These are phyloP conservation scores for Neodon shergylaensis DNA, from an alignment of 2,113 vertebrate species.

Conservation along the genomic window DNA sequence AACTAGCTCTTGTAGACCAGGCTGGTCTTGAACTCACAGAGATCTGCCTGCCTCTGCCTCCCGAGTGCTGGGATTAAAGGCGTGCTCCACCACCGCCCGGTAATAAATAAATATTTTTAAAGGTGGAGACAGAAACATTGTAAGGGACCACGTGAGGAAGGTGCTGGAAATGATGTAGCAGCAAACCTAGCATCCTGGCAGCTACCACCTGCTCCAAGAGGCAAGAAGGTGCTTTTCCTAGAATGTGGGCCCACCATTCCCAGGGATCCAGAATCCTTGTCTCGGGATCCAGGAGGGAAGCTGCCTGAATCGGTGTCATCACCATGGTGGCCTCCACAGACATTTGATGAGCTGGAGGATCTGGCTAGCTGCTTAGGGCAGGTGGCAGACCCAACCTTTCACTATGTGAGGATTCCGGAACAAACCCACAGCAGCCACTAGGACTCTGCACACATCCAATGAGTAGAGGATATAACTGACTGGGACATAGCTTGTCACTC, in stretches of 20 bases:
- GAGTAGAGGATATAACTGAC: background rate
- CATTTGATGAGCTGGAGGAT: background rate
- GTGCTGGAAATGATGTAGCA: background rate
- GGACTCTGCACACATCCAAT: background rate
- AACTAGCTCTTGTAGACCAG: too few species aligned
- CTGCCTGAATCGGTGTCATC: too few species aligned
- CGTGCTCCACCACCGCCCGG: too few species aligned
- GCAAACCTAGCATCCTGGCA: too few species aligned
- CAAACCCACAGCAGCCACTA: fast-evolving
- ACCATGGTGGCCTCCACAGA: background rate
- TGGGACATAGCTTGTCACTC: background rate
- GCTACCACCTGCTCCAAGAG: background rate
- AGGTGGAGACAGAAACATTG: background rate
- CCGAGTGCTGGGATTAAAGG: too few species aligned
- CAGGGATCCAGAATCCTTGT: background rate
- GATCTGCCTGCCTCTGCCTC: too few species aligned
- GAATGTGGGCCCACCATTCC: background rate
- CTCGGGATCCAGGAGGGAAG: background rate
- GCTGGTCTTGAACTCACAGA: too few species aligned
- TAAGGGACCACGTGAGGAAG: background rate
- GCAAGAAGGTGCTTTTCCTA: background rate
- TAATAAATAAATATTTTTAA: background rate
- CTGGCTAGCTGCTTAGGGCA: background rate
- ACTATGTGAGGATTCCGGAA: background rate
- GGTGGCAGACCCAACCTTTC: too few species aligned